Evolutionary conservation across 2,888 invertebrate species (phyloP).

Genomic region (Chymomyza fuscimana): DNA sequence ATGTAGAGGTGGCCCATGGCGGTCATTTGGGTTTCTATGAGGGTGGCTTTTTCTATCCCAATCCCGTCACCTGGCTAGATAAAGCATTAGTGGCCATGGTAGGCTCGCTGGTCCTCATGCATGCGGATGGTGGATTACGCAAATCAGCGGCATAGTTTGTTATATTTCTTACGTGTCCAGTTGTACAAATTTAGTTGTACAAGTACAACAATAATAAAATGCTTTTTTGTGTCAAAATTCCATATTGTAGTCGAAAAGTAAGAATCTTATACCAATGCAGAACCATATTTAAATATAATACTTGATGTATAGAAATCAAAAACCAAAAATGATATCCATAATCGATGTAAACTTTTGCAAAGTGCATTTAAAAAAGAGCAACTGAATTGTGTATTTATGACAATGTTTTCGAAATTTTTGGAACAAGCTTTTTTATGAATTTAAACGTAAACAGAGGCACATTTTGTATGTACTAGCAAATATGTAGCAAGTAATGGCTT

Average conservation of each 20-base stretch:
- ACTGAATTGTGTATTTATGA: slow-evolving; percentile 37
- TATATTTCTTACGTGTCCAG: neutral
- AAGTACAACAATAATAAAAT: slow-evolving; percentile 24
- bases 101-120: slow-evolving; percentile 84
- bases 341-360: slow-evolving; percentile 53
- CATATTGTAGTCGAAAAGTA: slow-evolving; percentile 41
- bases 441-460: neutral
- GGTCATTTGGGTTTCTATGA: slow-evolving; percentile 98
- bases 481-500: neutral
- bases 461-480: neutral
- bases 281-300: slow-evolving; percentile 27
- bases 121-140: slow-evolving; percentile 59
- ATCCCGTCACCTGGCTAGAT: slow-evolving; percentile 96
- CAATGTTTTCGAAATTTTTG: slow-evolving; percentile 27
- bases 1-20: slow-evolving; percentile 92
- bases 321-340: slow-evolving; percentile 33
- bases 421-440: slow-evolving; percentile 18
- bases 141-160: slow-evolving; percentile 48
- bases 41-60: slow-evolving; percentile 91
- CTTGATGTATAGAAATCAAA: slow-evolving; percentile 37
- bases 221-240: slow-evolving; percentile 58
- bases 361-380: slow-evolving; percentile 67
- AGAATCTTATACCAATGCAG: slow-evolving; percentile 41
- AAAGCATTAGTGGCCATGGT: slow-evolving; percentile 90
- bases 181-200: slow-evolving; percentile 28